These are phyloP conservation scores for Ophion slaviceki DNA, from an alignment of 2,888 invertebrate species.

Conservation along the genomic window DNA sequence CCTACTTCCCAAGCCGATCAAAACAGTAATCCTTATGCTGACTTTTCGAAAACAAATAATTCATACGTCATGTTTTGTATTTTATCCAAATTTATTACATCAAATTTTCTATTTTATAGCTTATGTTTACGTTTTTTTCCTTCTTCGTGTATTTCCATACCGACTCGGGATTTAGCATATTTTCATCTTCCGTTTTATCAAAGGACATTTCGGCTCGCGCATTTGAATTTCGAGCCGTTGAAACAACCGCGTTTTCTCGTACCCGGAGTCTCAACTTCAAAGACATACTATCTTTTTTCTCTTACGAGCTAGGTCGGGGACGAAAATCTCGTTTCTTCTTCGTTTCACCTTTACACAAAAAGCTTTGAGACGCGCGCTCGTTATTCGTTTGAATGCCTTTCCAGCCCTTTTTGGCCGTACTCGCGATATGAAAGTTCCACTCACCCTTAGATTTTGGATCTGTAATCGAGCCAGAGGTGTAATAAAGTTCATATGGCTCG, in stretches of 20 bases:
- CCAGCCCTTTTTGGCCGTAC: constrained; percentile 5
- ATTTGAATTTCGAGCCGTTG: not conserved
- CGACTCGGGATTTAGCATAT: not conserved
- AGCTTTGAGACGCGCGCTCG: constrained; percentile 8
- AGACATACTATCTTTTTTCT: constrained; percentile 6
- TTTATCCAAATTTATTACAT: not conserved
- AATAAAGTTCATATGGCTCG: constrained; percentile 39
- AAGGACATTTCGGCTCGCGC: not conserved
- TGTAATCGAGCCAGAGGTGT: constrained; percentile 50
- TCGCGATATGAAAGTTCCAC: constrained; percentile 49
- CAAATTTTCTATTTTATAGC: not conserved
- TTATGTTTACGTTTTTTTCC: no score
- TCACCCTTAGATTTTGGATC: constrained; percentile 25
- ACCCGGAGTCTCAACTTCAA: not conserved
- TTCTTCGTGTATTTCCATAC: not conserved
- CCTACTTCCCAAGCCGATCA: no score
- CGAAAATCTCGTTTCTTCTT: constrained; percentile 10
- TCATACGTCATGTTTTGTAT: not conserved
- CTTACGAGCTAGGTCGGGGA: not conserved
- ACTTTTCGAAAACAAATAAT: not conserved
- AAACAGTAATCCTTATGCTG: no score
- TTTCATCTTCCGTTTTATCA: not conserved
- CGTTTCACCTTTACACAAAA: constrained; percentile 2
- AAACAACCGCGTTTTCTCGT: not conserved
- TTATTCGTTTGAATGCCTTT: constrained; percentile 19